Evolutionary conservation across 2,113 vertebrate species (phyloP).

Genomic region (Menidia beryllina): DNA sequence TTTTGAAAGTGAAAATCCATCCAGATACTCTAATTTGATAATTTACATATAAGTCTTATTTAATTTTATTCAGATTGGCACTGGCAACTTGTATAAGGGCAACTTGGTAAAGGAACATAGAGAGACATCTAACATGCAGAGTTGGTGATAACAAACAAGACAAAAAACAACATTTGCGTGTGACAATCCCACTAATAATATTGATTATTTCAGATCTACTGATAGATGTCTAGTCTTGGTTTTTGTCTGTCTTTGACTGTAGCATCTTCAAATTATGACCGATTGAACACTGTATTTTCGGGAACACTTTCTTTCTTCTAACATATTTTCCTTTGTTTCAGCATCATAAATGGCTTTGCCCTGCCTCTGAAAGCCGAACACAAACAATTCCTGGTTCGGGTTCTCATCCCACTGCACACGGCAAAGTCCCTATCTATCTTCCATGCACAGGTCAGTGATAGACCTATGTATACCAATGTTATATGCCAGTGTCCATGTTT

Average conservation of each 20-base stretch:
- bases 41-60: too few species aligned
- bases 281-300: background rate
- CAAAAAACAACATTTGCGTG: background rate
- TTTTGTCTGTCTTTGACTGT: too few species aligned
- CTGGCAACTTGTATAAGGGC: too few species aligned
- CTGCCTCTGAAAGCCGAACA: conserved; percentile 93
- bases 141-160: background rate
- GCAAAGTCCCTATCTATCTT: conserved; percentile 93
- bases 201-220: too few species aligned
- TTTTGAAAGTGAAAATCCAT: too few species aligned
- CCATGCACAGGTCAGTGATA: conserved; percentile 89
- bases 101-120: too few species aligned
- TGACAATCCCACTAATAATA: too few species aligned
- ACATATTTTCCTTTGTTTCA: conserved; percentile 47
- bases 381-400: conserved; percentile 93
- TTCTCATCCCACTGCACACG: conserved; percentile 92
- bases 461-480: too few species aligned
- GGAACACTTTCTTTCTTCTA: background rate
- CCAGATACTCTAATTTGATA: too few species aligned
- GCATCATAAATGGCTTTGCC: conserved; percentile 95
- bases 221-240: too few species aligned
- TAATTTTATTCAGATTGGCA: too few species aligned
- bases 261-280: background rate
- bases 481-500: background rate
- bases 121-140: background rate